Evolutionary conservation across 2,888 invertebrate genomes (phyloP), one percentile per base, ranked within the genome.

Genomic region (Ditula angustiorana): DNA sequence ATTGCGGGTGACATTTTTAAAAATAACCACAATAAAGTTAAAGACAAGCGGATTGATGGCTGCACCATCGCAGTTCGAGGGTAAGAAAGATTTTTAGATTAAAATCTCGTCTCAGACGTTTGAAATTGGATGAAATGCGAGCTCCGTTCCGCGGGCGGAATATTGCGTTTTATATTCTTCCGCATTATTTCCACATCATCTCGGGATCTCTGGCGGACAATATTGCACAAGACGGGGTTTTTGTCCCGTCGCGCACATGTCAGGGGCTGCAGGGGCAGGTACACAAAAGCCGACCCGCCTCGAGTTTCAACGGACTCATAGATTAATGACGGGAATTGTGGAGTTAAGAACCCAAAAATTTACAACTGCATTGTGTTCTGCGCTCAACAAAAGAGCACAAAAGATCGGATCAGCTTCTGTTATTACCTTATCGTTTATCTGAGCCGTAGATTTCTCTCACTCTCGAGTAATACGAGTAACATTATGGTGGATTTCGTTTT

Each of bases 331-430:
- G 88, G 85, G 88, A 90, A 88, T 89, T 88, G 88, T 87, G 85
- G 87, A 90, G 89, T 90, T 90, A 88, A 91, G 90, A 90, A 86
- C 90, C 90, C 88, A 90, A 91, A 90, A 90, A 91, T 90, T 92
- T 90, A 92, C 92, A 92, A 92, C 90, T 90, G 87, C 86, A 90
- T 92, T 92, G 92, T 92, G 70, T 78, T 79, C 71, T 67, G 72
- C 73, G 70, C 71, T 67, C 71, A 85, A 91, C 89, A 91, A 92
- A 85, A 82, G 88, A 73, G 79, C 79, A 90, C 88, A 92, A 91
- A 81, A 87, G 90, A 88, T 84, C 81, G 83, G 85, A 90, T 88
- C 89, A 79, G 90, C 92, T 92, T 82, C 92, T 90, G 92, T 87
- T 90, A 91, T 90, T 89, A 85, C 89, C 89, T 91, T 89, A 90